Percentiles rank a stretch among this genome's conserved stretches.
phyloP scores from a whole-genome alignment of 2,888 invertebrate genomes.

The Argynnis bischoffii region DNA sequence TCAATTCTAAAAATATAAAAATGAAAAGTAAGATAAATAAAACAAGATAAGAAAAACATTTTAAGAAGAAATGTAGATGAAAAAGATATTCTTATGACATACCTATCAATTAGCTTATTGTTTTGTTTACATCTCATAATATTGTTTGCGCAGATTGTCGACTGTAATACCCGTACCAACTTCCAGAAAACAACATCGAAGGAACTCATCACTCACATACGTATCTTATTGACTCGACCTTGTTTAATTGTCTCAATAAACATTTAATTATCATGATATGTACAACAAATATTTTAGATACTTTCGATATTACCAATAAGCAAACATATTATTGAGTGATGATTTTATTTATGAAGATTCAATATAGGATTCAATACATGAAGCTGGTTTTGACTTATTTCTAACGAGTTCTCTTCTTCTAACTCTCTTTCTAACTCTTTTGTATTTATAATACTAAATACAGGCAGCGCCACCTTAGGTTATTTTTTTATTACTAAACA shows the following conservation, averaged over 20 bases:
- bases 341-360: background rate
- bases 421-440: too few species aligned
- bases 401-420: too few species aligned
- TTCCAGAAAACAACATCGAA: slow-evolving; percentile 22
- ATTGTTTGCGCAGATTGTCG: slow-evolving; percentile 18
- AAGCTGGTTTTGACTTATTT: too few species aligned
- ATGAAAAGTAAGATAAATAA: too few species aligned
- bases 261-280: slow-evolving; percentile 21
- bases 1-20: too few species aligned
- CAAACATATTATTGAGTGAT: background rate
- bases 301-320: background rate
- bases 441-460: too few species aligned
- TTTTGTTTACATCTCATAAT: slow-evolving; percentile 17
- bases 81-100: background rate
- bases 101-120: slow-evolving; percentile 5
- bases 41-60: background rate
- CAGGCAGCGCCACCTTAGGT: too few species aligned
- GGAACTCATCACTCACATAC: slow-evolving; percentile 20
- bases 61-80: background rate
- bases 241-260: slow-evolving; percentile 38
- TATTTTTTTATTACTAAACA: too few species aligned
- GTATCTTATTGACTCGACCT: slow-evolving; percentile 38
- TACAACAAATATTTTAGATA: slow-evolving; percentile 5
- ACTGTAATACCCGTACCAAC: background rate
- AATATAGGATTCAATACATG: background rate